A percentile compares a stretch with the other conserved stretches of the same genome.
Conservation (phyloP, 1,140 invertebrate species). For the Rhagoletis pomonella region DNA sequence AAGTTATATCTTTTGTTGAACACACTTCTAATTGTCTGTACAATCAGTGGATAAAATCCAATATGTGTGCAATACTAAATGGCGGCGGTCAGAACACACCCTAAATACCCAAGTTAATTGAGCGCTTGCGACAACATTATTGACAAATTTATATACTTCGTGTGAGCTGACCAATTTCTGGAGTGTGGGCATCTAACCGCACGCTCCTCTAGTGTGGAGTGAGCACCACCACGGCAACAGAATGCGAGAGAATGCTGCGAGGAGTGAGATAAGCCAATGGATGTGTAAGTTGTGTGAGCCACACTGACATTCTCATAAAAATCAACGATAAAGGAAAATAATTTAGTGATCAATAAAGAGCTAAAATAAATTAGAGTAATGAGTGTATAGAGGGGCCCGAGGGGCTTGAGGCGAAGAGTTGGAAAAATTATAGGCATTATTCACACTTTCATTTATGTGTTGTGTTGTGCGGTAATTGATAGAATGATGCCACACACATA, state of each 20-base stretch:
- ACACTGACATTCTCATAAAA: constrained; percentile 34
- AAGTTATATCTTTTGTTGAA: background rate
- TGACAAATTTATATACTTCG: background rate
- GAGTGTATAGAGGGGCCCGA: background rate
- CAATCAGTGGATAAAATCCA: background rate
- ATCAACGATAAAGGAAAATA: background rate
- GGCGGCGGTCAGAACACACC: background rate
- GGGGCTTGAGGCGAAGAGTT: no score
- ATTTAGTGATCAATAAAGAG: background rate
- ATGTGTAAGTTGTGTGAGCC: background rate
- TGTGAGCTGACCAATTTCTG: background rate
- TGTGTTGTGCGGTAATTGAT: background rate
- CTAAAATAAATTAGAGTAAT: background rate
- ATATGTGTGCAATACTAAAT: background rate
- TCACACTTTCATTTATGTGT: constrained; percentile 6
- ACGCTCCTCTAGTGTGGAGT: no score
- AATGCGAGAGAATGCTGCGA: no score
- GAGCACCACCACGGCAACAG: no score
- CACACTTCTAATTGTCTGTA: background rate
- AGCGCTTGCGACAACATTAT: background rate
- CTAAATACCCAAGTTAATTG: background rate
- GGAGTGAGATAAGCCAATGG: background rate
- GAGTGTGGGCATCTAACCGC: background rate
- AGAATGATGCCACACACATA: background rate
- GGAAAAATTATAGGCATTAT: background rate